Conservation (phyloP, 1,140 invertebrate species). For the Popillia japonica region DNA sequence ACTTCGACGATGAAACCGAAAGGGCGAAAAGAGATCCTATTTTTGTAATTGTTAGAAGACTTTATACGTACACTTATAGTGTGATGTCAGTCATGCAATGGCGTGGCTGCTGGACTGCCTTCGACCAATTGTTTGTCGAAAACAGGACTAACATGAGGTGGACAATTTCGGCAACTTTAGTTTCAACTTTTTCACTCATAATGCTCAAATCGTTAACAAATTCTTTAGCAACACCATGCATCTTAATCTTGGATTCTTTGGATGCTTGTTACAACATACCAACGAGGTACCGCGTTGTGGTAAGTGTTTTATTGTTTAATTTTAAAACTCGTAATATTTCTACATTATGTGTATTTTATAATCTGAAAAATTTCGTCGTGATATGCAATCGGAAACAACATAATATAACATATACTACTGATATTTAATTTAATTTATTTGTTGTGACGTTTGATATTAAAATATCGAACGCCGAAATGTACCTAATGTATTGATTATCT, state of each 20-base stretch:
- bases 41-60: slow-evolving; percentile 53
- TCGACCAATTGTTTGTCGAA: slow-evolving; percentile 59
- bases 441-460: too few relatives aligned
- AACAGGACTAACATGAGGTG: background rate
- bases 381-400: background rate
- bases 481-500: too few relatives aligned
- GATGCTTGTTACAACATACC: slow-evolving; percentile 68
- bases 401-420: background rate
- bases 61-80: slow-evolving; percentile 69
- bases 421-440: too few relatives aligned
- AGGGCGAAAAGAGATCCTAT: background rate
- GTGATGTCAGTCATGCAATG: slow-evolving; percentile 69
- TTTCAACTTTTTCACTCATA: slow-evolving; percentile 41
- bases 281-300: slow-evolving; percentile 64
- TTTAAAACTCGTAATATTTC: too few relatives aligned
- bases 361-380: background rate
- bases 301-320: slow-evolving; percentile 42
- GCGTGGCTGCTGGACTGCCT: slow-evolving; percentile 68
- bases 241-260: slow-evolving; percentile 66
- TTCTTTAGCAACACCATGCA: slow-evolving; percentile 67
- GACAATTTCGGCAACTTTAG: background rate
- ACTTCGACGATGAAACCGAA: slow-evolving; percentile 7
- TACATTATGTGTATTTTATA: too few relatives aligned
- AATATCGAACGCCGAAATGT: too few relatives aligned
- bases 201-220: slow-evolving; percentile 65